Conservation (phyloP, 2,113 vertebrate species). For the Brienomyrus longianalis region DNA sequence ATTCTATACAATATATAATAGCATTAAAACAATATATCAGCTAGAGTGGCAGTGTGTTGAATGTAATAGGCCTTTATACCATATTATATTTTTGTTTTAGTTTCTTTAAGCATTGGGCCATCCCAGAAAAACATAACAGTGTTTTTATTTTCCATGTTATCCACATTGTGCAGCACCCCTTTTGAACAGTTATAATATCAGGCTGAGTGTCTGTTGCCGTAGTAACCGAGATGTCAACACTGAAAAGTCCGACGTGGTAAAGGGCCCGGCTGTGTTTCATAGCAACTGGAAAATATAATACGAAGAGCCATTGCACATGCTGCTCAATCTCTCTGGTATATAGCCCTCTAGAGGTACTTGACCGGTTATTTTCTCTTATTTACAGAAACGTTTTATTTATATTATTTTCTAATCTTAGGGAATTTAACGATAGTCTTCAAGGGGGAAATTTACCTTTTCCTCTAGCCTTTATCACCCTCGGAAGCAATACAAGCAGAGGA, state of each 20-base stretch:
- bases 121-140: not conserved
- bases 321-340: not conserved
- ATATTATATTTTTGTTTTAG: not conserved
- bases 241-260: constrained; percentile 16
- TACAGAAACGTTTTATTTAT: not conserved
- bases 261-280: constrained; percentile 31
- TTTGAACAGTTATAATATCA: not conserved
- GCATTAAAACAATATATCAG: not conserved
- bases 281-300: constrained; percentile 37
- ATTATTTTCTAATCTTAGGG: not conserved
- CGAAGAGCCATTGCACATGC: not conserved
- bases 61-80: not conserved
- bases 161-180: not conserved
- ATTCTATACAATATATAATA: not conserved
- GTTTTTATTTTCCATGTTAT: not conserved
- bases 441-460: not conserved
- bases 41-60: not conserved
- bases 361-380: not conserved
- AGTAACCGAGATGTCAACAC: constrained; percentile 34
- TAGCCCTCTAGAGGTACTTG: not conserved
- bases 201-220: constrained; percentile 34
- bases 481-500: not conserved
- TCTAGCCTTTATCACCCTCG: not conserved
- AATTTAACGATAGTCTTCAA: not conserved
- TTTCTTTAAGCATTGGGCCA: not conserved